These are phyloP conservation scores for Nomada flava DNA, from an alignment of 2,888 invertebrate species.

Conservation along the genomic window DNA sequence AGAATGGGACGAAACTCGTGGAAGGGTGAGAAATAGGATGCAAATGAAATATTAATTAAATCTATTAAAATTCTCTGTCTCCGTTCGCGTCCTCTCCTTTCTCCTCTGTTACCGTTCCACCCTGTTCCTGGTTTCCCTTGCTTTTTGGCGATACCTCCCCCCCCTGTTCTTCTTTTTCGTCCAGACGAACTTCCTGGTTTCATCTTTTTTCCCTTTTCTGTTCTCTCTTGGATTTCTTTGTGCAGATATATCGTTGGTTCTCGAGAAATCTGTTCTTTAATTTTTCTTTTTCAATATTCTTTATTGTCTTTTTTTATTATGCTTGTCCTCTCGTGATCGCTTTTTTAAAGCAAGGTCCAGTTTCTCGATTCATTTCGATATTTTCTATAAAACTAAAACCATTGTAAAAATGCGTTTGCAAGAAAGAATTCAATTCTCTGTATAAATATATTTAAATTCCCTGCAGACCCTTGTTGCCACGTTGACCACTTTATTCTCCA, in stretches of 20 bases:
- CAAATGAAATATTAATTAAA: conserved; percentile 82
- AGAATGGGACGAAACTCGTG: conserved; percentile 52
- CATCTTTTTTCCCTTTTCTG: background rate
- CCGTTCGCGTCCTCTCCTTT: conserved; percentile 32
- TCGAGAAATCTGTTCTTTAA: background rate
- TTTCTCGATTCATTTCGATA: too few relatives aligned
- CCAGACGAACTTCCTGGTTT: background rate
- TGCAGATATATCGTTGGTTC: background rate
- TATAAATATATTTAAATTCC: too few relatives aligned
- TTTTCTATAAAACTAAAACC: too few relatives aligned
- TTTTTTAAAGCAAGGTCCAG: too few relatives aligned
- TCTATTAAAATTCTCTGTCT: conserved; percentile 76
- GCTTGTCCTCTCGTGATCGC: too few relatives aligned
- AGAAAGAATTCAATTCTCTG: too few relatives aligned
- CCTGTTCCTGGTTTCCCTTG: conserved; percentile 11
- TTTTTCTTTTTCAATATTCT: too few relatives aligned
- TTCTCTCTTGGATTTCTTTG: too few relatives aligned
- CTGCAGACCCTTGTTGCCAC: too few relatives aligned
- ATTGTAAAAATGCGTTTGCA: too few relatives aligned
- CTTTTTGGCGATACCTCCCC: background rate
- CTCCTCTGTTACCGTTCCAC: conserved; percentile 38
- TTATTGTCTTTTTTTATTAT: too few relatives aligned
- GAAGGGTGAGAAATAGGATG: conserved; percentile 77
- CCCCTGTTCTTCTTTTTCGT: background rate
- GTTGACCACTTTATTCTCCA: too few relatives aligned